Evolutionary conservation across 37 sponge, comb jelly and placozoan genomes (phyloP).

Genomic region (Ephydatia muelleri): DNA sequence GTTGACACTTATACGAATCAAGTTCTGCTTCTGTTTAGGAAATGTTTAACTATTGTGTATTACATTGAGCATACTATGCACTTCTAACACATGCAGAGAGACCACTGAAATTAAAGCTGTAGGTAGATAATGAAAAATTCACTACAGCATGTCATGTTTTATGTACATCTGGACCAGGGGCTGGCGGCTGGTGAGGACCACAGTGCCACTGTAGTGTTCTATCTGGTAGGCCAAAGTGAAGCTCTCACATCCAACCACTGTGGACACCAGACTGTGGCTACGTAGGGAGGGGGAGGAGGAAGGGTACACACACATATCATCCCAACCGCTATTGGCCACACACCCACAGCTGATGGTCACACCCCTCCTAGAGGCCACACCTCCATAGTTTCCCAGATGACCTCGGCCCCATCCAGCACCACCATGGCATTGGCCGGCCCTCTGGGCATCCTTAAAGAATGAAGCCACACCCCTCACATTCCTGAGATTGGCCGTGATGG

Average conservation of each 20-base stretch:
- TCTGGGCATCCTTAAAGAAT: constrained; percentile 67
- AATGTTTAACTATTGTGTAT: no score
- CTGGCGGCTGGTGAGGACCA: constrained; percentile 37
- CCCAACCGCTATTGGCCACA: neutral
- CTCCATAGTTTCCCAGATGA: constrained; percentile 29
- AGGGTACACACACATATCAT: neutral
- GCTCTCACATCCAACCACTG: constrained; percentile 48
- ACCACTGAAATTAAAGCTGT: no score
- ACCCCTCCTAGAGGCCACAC: constrained; percentile 26
- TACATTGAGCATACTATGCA: no score
- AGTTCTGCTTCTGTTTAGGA: no score
- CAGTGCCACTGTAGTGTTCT: constrained; percentile 37
- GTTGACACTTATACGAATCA: no score
- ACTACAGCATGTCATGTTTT: no score
- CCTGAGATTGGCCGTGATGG: neutral
- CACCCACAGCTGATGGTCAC: neutral
- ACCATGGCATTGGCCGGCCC: constrained; percentile 68
- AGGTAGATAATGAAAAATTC: no score
- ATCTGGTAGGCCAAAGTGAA: constrained; percentile 38
- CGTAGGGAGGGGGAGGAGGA: neutral
- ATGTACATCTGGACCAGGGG: constrained; percentile 23
- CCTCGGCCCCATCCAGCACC: constrained; percentile 59
- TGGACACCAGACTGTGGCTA: constrained; percentile 13
- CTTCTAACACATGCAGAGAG: no score
- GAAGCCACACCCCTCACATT: constrained; percentile 39